Conservation (phyloP, 2,797 vertebrate species). For the Lindbergichthys nudifrons region DNA sequence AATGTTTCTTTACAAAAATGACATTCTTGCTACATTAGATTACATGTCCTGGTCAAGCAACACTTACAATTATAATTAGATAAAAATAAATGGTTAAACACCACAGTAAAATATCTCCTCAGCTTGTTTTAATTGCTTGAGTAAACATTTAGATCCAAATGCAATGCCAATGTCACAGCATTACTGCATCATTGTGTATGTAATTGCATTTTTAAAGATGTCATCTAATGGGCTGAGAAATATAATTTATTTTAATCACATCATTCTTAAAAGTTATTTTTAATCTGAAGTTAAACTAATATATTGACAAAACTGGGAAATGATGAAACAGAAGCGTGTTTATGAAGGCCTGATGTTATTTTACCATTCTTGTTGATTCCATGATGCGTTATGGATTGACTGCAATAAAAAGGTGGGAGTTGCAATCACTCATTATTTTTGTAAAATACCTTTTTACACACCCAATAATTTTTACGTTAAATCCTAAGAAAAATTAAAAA, state of each 20-base stretch:
- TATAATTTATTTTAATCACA: conserved; percentile 27
- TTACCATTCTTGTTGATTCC: neutral
- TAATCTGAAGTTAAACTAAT: neutral
- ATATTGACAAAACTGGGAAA: neutral
- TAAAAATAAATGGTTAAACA: conserved; percentile 1
- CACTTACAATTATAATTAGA: conserved; percentile 16
- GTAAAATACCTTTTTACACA: too few relatives aligned
- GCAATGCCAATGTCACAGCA: conserved; percentile 9
- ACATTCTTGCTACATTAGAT: conserved; percentile 28
- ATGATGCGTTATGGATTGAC: neutral
- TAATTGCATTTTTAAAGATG: conserved; percentile 32
- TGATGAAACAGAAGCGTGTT: neutral
- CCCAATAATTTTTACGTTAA: neutral
- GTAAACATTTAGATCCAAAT: conserved; percentile 21
- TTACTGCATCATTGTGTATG: conserved; percentile 34
- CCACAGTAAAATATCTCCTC: neutral
- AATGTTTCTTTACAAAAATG: conserved; percentile 22
- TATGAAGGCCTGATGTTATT: rapidly evolving
- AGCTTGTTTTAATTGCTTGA: conserved; percentile 11
- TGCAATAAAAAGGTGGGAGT: neutral
- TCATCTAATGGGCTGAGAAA: conserved; percentile 53
- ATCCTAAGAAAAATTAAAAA: too few relatives aligned
- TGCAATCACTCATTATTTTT: neutral
- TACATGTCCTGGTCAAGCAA: conserved; percentile 7
- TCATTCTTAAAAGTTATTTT: neutral